Percentiles rank a stretch among this genome's conserved stretches.
These are phyloP conservation scores for Bombus soroeensis DNA, from an alignment of 1,140 invertebrate genomes.

Conservation along the genomic window DNA sequence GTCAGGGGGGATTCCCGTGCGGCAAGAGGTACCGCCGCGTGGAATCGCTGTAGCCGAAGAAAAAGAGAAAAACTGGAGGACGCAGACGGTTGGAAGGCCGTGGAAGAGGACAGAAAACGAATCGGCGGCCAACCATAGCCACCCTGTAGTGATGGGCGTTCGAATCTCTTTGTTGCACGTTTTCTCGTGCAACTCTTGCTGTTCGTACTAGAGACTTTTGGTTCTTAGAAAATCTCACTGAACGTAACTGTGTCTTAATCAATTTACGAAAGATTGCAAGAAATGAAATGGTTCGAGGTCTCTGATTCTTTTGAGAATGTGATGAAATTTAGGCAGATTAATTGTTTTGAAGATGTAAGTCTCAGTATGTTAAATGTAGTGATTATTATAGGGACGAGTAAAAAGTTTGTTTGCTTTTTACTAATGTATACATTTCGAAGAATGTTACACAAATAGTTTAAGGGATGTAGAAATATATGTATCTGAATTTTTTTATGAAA, in stretches of 20 bases:
- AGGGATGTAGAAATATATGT: too few relatives aligned
- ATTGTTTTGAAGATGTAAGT: not conserved
- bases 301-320: not conserved
- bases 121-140: slow-evolving; percentile 25
- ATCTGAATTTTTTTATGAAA: too few relatives aligned
- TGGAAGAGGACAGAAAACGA: slow-evolving; percentile 28
- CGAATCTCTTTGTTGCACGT: slow-evolving; percentile 29
- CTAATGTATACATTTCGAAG: not conserved
- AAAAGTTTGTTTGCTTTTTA: not conserved
- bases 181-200: not conserved
- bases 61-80: slow-evolving; percentile 40
- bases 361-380: not conserved
- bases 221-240: not conserved
- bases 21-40: slow-evolving; percentile 59
- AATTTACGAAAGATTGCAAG: not conserved
- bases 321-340: not conserved
- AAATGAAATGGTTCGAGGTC: not conserved
- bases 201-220: too few relatives aligned
- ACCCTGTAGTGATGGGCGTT: slow-evolving; percentile 25
- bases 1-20: slow-evolving; percentile 72
- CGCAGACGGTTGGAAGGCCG: slow-evolving; percentile 1
- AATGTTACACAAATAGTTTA: not conserved
- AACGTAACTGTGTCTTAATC: not conserved
- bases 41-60: slow-evolving; percentile 52
- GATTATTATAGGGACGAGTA: not conserved